phyloP scores from a whole-genome alignment of 2,888 invertebrate species.

The Agrilus biguttatus region DNA sequence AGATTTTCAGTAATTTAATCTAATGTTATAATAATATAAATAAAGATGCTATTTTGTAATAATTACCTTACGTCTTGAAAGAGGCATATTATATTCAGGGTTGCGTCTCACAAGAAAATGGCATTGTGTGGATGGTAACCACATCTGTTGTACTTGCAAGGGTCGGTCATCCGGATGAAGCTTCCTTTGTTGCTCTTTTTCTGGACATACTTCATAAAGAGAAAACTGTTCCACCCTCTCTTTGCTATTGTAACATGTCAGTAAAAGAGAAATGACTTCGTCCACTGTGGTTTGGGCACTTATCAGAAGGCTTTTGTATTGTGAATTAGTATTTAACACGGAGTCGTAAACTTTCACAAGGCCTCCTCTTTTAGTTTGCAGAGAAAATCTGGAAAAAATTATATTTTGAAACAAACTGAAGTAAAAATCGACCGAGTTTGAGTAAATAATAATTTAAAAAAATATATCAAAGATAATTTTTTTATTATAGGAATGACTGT shows the following conservation, averaged over 20 bases:
- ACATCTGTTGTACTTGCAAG: constrained; percentile 62
- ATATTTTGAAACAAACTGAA: no score
- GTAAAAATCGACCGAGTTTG: no score
- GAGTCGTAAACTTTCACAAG: constrained; percentile 86
- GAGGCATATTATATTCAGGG: constrained; percentile 53
- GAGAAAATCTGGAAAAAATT: constrained; percentile 52
- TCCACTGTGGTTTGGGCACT: constrained; percentile 82
- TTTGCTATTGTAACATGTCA: constrained; percentile 71
- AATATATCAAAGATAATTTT: no score
- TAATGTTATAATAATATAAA: not conserved
- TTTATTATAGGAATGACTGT: no score
- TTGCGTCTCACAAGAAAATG: constrained; percentile 74
- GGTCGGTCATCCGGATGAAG: constrained; percentile 78
- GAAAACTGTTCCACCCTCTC: constrained; percentile 79
- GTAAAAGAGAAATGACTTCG: constrained; percentile 68
- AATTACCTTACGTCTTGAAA: constrained; percentile 33
- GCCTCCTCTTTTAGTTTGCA: constrained; percentile 81
- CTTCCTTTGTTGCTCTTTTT: constrained; percentile 77
- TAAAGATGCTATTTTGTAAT: not conserved
- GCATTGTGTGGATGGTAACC: constrained; percentile 50
- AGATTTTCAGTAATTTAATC: no score
- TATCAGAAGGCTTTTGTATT: constrained; percentile 82
- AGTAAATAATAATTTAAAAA: no score
- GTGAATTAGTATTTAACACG: constrained; percentile 78
- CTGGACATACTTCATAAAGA: constrained; percentile 63